These are phyloP conservation scores for Rafetus swinhoei DNA, from an alignment of 2,113 vertebrate genomes.

Conservation along the genomic window DNA sequence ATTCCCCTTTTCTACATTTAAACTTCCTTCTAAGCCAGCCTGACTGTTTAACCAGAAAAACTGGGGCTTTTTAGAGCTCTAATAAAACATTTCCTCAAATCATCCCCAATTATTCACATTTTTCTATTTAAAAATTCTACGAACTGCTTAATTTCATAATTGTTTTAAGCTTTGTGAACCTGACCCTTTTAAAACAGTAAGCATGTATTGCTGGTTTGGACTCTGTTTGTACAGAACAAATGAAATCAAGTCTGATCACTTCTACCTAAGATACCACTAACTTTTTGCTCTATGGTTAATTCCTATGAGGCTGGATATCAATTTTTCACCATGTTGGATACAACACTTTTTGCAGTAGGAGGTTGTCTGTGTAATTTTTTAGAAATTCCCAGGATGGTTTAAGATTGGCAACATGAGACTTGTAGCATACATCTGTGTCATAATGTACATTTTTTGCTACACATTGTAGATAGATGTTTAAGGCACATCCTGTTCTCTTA, in stretches of 20 bases:
- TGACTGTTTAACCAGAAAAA: not conserved
- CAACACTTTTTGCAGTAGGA: not conserved
- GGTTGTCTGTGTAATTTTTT: not conserved
- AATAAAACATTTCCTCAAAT: not conserved
- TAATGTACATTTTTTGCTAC: not conserved
- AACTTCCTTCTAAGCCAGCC: not conserved
- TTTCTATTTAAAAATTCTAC: not conserved
- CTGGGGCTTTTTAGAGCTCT: not conserved
- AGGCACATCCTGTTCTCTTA: not conserved
- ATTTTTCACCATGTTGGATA: constrained; percentile 32
- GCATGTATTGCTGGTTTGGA: not conserved
- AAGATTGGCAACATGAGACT: not conserved
- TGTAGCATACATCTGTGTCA: not conserved
- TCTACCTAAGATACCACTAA: not conserved
- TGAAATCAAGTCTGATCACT: not conserved
- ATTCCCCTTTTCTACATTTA: not conserved
- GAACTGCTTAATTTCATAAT: not conserved
- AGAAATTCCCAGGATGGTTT: constrained; percentile 40
- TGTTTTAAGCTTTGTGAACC: not conserved
- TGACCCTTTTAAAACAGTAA: not conserved
- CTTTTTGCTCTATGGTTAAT: not conserved
- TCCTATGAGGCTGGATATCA: not conserved
- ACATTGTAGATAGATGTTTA: not conserved
- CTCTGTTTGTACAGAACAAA: constrained; percentile 27
- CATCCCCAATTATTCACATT: not conserved